Base-by-base conservation (phyloP, 2,113 vertebrate genomes). In the Scolopax mira region DNA sequence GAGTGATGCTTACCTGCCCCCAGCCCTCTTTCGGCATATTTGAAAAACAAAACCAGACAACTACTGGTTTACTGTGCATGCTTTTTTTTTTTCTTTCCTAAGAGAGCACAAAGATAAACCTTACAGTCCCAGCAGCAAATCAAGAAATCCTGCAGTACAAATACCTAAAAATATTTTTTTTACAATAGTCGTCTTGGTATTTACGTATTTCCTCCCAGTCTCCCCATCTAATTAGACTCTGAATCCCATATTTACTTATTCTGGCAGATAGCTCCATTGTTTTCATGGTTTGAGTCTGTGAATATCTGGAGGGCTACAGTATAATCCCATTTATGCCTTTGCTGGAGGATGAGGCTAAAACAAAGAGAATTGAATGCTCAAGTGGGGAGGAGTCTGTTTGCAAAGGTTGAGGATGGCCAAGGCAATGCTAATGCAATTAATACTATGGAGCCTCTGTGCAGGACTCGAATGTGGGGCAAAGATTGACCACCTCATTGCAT, bases 191-290 rank as follows among this genome's bases (percentile, higher is more conserved):
- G 6, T 75, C 66, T 77, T 79, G 78, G 8, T 94, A 92, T 94
- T 96, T 95, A 94, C 87, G 77, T 91, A 96, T 94, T 93, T 96
- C 80, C 54, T 95, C 94, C 73, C 95, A 91, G 80, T 30, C 55
- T 95, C 91, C 95, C 93, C 67, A 75, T 85, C 91, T 96, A 96
- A 97, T 96, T 94, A 95, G 89, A 67, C 62, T 91, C n/a, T 4
- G 71, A 93, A 78, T 95, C 73, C 80, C 54, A 46, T 2, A 52
- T 52, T 82, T 65, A 17, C 61, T 93, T 74, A 2, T 3, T 30
- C 62, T 92, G 91, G 48, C 94, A 92, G 72, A 86, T 25, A 92
- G 42, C 77, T 92, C 77, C 71, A 37, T 46, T 84, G 80, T 90
- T 89, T 48, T 79, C 73, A 25, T n/a, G 61, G 2, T 78, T 79